Evolutionary conservation across 2,113 vertebrate genomes (phyloP).

Genomic region (Mustela lutreola): DNA sequence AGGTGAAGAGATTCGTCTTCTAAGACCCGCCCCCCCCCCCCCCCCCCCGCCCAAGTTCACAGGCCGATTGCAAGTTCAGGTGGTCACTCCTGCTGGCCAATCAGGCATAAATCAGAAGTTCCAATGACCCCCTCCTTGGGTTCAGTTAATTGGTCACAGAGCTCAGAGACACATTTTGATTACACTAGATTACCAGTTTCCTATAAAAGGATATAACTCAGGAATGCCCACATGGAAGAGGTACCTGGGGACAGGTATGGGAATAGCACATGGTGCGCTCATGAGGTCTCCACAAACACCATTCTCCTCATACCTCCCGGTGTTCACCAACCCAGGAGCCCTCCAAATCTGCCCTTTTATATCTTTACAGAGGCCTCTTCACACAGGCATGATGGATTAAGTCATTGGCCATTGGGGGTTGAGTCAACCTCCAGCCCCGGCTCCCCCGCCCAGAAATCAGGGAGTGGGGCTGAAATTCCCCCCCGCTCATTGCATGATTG

Average conservation of each 20-base stretch:
- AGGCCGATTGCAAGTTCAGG: neutral
- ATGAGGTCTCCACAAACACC: fast-evolving
- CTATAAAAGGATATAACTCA: neutral
- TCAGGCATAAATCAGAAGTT: neutral
- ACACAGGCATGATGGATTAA: neutral
- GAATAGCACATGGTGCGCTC: neutral
- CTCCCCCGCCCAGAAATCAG: neutral
- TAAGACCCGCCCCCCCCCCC: neutral
- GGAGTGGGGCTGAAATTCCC: neutral
- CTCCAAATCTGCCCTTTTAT: neutral
- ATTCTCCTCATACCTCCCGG: fast-evolving
- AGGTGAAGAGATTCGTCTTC: neutral
- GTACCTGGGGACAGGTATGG: fast-evolving
- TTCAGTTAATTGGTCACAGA: neutral
- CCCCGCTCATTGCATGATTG: neutral
- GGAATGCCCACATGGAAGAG: neutral
- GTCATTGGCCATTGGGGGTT: neutral
- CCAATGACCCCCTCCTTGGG: neutral
- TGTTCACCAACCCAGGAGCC: neutral
- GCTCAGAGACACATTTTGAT: neutral
- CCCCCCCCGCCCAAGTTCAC: too few relatives aligned
- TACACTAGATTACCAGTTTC: neutral
- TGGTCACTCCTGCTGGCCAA: neutral
- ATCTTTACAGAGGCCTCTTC: neutral
- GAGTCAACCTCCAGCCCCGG: neutral